These are phyloP conservation scores for Nomada ferruginata DNA, from an alignment of 2,888 invertebrate genomes.

Conservation along the genomic window DNA sequence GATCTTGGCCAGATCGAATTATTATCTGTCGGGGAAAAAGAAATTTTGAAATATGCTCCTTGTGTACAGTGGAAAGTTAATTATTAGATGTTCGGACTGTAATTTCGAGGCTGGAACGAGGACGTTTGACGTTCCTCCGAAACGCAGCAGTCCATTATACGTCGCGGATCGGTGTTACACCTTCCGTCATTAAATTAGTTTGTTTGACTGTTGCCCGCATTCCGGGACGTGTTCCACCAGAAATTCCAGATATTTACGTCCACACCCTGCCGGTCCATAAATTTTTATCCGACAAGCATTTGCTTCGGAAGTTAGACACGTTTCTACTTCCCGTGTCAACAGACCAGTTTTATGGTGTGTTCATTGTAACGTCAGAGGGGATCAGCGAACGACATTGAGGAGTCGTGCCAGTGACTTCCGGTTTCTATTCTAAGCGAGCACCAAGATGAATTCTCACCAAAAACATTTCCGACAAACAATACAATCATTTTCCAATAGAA, in stretches of 20 bases:
- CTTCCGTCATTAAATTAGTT: slow-evolving; percentile 35
- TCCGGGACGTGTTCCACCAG: slow-evolving; percentile 30
- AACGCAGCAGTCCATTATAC: slow-evolving; percentile 18
- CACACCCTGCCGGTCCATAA: slow-evolving; percentile 37
- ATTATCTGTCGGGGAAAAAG: neutral
- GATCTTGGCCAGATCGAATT: too few species aligned
- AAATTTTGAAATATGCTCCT: neutral
- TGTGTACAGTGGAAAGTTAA: too few species aligned
- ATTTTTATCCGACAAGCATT: slow-evolving; percentile 39
- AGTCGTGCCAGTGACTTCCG: neutral
- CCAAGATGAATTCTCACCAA: neutral
- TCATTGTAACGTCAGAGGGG: slow-evolving; percentile 19
- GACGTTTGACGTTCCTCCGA: neutral
- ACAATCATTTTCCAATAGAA: too few species aligned
- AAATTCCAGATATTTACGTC: slow-evolving; percentile 46
- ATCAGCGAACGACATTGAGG: slow-evolving; percentile 2
- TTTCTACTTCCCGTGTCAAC: slow-evolving; percentile 37
- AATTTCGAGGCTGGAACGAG: neutral
- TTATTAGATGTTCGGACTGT: too few species aligned
- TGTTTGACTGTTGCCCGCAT: slow-evolving; percentile 43
- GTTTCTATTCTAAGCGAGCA: neutral
- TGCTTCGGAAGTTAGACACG: slow-evolving; percentile 34
- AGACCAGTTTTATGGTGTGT: slow-evolving; percentile 32
- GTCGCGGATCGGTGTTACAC: slow-evolving; percentile 29
- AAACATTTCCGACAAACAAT: too few species aligned